phyloP scores from a whole-genome alignment of 2,797 vertebrate species.

The Calcarius lapponicus region DNA sequence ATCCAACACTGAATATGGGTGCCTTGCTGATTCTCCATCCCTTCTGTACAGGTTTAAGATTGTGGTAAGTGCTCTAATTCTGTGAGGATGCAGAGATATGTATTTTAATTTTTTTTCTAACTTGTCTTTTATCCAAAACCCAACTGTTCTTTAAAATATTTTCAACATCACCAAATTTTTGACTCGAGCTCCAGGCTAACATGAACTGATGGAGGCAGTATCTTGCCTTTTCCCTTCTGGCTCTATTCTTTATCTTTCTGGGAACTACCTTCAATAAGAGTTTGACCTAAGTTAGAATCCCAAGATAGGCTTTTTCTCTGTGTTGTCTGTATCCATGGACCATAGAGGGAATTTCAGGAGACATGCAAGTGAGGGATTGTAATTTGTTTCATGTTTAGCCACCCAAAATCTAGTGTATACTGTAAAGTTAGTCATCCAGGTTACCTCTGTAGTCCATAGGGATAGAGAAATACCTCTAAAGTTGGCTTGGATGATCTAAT shows the following conservation, averaged over 20 bases:
- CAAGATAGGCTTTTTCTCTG: background rate
- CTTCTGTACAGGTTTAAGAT: constrained; percentile 93
- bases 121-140: background rate
- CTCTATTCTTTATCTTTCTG: background rate
- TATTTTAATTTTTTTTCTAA: background rate
- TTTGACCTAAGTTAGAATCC: background rate
- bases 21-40: constrained; percentile 90
- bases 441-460: background rate
- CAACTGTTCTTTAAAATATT: background rate
- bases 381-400: background rate
- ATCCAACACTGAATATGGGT: constrained; percentile 87
- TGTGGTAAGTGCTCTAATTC: constrained; percentile 80
- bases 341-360: background rate
- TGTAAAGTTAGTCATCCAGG: background rate
- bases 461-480: background rate
- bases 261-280: background rate
- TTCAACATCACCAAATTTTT: background rate
- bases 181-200: background rate
- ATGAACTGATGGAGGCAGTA: background rate
- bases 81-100: background rate
- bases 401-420: background rate
- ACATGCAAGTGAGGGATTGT: background rate
- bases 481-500: background rate
- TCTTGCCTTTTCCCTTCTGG: background rate
- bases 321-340: fast-evolving